Base-by-base conservation (phyloP, 2,113 vertebrate species). In the Hyaena hyaena region DNA sequence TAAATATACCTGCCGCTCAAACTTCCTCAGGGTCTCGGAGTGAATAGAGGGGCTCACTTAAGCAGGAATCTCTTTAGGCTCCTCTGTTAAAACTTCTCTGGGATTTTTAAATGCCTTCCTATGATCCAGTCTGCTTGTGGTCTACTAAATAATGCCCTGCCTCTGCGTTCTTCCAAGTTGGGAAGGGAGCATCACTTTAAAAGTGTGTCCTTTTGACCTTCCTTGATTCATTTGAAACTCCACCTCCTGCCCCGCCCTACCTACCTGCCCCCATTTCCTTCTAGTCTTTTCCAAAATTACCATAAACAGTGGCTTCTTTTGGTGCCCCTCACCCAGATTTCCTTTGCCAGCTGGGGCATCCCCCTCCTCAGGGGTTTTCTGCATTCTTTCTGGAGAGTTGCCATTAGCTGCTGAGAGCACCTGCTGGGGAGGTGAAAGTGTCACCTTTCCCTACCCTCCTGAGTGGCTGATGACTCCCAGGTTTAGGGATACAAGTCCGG, bases 1-100 rank as follows among this genome's bases (percentile, higher is more conserved):
- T 53, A 85, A 93, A 45, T 69, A 21, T 93, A 95, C 74, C 84
- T 93, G 55, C 66, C 91, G 16, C 87, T 96, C 48, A 45, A 69
- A 74, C 33, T 89, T 90, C 86, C 53, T 88, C 58, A 43, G 35
- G 63, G 33, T 23, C 73, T 97, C 26, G 43, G 88, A 79, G n/a
- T 8, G 71, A 82, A 81, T 7, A 69, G 31, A 88, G 6, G 66
- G 74, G 61, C 31, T 61, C 31, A 63, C 28, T 50, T 80, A 48
- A 63, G 76, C 19, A 69, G 71, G 2, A 81, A 76, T 94, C 26
- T 66, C 74, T 88, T 88, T 63, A 84, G n/a, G 6, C 10, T 53
- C 5, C 7, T 31, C 43, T 14, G 48, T 84, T 76, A 81, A 95
- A 84, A 66, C 10, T 4, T 39, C 11, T 73, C 71, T 63, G 55